phyloP scores from a whole-genome alignment of 1,140 invertebrate species.

The Tetraneura akinire region DNA sequence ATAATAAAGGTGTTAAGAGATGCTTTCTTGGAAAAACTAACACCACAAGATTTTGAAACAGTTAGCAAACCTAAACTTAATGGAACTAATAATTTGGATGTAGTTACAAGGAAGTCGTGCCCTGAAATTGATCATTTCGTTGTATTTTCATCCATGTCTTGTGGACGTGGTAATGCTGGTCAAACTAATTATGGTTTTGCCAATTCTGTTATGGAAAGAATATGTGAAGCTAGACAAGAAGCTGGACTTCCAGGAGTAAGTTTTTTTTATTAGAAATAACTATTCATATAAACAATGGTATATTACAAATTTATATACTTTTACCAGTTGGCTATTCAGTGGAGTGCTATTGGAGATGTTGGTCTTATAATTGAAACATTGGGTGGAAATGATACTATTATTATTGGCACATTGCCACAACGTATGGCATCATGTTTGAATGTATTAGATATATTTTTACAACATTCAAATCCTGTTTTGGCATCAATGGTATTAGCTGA shows the following conservation, averaged over 20 bases:
- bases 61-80: slow-evolving; percentile 68
- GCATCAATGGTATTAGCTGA: slow-evolving; percentile 79
- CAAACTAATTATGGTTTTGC: slow-evolving; percentile 95
- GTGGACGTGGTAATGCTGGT: slow-evolving; percentile 91
- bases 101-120: slow-evolving; percentile 71
- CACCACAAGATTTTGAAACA: slow-evolving; percentile 74
- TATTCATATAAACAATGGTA: too few species aligned
- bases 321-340: slow-evolving; percentile 80
- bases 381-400: slow-evolving; percentile 80
- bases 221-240: slow-evolving; percentile 80
- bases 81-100: slow-evolving; percentile 76
- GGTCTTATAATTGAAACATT: slow-evolving; percentile 86
- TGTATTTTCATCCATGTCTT: slow-evolving; percentile 91
- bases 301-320: not conserved
- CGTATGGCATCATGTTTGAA: slow-evolving; percentile 84
- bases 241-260: slow-evolving; percentile 75
- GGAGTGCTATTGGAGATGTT: slow-evolving; percentile 97
- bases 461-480: slow-evolving; percentile 82
- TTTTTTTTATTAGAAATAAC: not conserved
- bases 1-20: slow-evolving; percentile 73
- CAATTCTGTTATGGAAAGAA: slow-evolving; percentile 94
- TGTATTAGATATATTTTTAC: slow-evolving; percentile 84
- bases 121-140: slow-evolving; percentile 86
- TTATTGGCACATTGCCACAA: slow-evolving; percentile 92
- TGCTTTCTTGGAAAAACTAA: slow-evolving; percentile 85